phyloP scores from a whole-genome alignment of 2,797 vertebrate genomes.

The Bufotes viridis region DNA sequence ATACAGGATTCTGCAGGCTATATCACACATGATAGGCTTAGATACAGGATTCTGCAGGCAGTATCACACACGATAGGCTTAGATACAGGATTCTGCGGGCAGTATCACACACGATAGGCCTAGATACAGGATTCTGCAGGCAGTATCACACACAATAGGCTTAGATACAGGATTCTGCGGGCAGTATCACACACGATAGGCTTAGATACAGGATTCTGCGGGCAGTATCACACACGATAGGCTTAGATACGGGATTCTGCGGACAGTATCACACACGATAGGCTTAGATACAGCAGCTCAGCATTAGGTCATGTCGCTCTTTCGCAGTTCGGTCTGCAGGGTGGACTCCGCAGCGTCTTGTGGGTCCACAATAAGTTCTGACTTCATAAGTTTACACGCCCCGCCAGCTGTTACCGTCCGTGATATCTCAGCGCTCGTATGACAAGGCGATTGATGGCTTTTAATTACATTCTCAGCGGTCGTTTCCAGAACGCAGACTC shows the following conservation, averaged over 20 bases:
- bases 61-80: not conserved
- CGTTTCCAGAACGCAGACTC: slow-evolving; percentile 27
- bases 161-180: not conserved
- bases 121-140: not conserved
- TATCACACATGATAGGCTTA: not conserved
- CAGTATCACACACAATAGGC: not conserved
- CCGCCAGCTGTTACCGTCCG: not conserved
- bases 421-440: not conserved
- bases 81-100: too few species aligned
- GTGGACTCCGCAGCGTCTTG: too few species aligned
- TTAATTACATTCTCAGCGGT: slow-evolving; percentile 59
- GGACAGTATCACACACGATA: too few species aligned
- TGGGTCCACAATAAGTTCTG: not conserved
- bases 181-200: not conserved
- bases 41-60: not conserved
- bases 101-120: not conserved
- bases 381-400: not conserved
- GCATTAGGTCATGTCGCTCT: too few species aligned
- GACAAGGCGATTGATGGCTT: slow-evolving; percentile 61
- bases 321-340: too few species aligned
- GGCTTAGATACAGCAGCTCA: too few species aligned
- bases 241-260: too few species aligned
- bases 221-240: too few species aligned
- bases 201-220: too few species aligned
- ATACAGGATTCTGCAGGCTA: not conserved